These are phyloP conservation scores for Eucriotettix oculatus DNA, from an alignment of 2,888 invertebrate species.

Conservation along the genomic window DNA sequence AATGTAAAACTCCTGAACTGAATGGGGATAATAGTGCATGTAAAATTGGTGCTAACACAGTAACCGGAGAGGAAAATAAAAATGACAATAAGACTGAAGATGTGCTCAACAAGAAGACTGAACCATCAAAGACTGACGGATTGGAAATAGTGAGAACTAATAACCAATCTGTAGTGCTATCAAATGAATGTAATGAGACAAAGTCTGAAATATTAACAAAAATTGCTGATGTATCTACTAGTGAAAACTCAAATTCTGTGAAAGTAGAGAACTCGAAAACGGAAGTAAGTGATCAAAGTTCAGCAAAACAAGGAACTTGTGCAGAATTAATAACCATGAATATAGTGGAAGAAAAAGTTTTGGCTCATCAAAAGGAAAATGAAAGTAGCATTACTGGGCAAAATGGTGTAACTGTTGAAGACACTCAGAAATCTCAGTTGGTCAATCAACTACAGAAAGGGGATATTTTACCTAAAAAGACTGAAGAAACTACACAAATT, in stretches of 20 bases:
- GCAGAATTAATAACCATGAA: neutral
- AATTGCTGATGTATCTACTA: neutral
- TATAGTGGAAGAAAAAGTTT: neutral
- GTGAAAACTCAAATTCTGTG: neutral
- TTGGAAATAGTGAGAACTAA: neutral
- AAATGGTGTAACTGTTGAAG: neutral
- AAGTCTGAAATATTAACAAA: neutral
- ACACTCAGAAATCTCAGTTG: neutral
- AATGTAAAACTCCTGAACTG: neutral
- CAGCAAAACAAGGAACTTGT: neutral
- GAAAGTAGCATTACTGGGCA: neutral
- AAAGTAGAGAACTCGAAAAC: neutral
- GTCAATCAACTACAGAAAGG: neutral
- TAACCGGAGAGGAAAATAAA: neutral
- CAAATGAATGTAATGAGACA: neutral
- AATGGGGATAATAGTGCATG: neutral
- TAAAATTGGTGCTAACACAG: neutral
- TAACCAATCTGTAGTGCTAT: neutral
- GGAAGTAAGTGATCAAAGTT: neutral
- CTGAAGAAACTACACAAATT: neutral
- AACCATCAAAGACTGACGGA: neutral
- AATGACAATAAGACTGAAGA: neutral
- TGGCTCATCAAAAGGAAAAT: neutral
- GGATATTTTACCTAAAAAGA: neutral
- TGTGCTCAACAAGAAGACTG: neutral